phyloP scores from a whole-genome alignment of 2,888 invertebrate species.

The Drosophila paracracens region DNA sequence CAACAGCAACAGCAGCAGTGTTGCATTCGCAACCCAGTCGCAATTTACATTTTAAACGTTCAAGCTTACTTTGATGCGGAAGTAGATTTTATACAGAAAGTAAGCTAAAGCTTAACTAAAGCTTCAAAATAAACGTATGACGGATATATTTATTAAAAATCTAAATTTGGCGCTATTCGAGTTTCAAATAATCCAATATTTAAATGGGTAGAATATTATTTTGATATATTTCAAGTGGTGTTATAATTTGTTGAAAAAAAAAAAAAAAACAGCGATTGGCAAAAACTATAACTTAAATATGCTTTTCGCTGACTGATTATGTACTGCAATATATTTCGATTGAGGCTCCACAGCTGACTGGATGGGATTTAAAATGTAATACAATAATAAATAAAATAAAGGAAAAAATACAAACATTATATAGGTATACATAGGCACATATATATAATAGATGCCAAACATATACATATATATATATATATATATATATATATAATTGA shows the following conservation, averaged over 20 bases:
- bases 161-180: no score
- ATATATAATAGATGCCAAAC: neutral
- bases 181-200: neutral
- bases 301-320: no score
- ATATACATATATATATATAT: neutral
- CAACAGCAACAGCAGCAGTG: conserved; percentile 20
- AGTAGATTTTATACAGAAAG: neutral
- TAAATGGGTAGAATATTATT: neutral
- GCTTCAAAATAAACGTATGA: no score
- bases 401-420: neutral
- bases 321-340: neutral
- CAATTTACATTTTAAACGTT: neutral
- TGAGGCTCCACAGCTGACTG: neutral
- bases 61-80: neutral
- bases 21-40: conserved; percentile 27
- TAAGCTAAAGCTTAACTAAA: neutral
- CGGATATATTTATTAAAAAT: no score
- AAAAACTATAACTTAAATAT: neutral
- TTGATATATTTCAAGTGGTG: neutral
- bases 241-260: neutral
- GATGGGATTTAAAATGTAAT: neutral
- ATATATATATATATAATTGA: neutral
- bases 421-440: neutral
- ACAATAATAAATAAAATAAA: neutral
- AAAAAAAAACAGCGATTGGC: neutral